Percentiles rank a stretch among this genome's conserved stretches.
Conservation (phyloP, 2,797 vertebrate genomes). For the Tinamus major region DNA sequence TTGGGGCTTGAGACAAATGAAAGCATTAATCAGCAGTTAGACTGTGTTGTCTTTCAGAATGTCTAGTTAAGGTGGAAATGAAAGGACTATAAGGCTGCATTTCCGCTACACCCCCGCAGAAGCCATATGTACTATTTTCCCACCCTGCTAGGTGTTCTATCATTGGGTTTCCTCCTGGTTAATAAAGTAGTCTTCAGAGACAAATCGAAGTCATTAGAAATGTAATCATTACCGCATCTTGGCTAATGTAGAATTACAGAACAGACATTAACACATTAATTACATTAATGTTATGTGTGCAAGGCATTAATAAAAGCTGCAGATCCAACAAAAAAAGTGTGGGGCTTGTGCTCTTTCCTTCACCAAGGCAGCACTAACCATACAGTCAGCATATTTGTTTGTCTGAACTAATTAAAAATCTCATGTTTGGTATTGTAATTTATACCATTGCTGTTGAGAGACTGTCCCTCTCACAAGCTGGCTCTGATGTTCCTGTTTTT, state of each 20-base stretch:
- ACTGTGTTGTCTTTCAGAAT: slow-evolving; percentile 48
- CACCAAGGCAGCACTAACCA: neutral
- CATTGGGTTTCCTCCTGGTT: neutral
- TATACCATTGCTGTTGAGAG: neutral
- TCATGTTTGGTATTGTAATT: neutral
- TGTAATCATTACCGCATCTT: neutral
- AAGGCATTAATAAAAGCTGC: neutral
- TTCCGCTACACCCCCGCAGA: slow-evolving; percentile 1
- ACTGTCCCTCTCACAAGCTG: neutral
- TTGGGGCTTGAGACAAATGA: slow-evolving; percentile 41
- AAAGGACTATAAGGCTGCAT: slow-evolving; percentile 53
- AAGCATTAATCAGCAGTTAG: slow-evolving; percentile 56
- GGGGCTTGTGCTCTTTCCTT: neutral
- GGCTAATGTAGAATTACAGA: neutral
- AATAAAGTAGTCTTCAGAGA: slow-evolving; percentile 32
- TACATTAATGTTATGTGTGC: neutral
- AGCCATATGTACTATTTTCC: neutral
- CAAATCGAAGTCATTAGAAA: slow-evolving; percentile 20
- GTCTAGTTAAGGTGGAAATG: slow-evolving; percentile 51
- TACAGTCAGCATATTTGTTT: neutral
- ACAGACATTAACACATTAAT: neutral
- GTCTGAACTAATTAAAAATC: neutral
- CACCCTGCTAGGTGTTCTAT: neutral
- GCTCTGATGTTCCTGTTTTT: neutral
- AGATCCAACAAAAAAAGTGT: neutral